Base-by-base conservation (phyloP, 2,888 invertebrate species). In the Ormyrus labotus region DNA sequence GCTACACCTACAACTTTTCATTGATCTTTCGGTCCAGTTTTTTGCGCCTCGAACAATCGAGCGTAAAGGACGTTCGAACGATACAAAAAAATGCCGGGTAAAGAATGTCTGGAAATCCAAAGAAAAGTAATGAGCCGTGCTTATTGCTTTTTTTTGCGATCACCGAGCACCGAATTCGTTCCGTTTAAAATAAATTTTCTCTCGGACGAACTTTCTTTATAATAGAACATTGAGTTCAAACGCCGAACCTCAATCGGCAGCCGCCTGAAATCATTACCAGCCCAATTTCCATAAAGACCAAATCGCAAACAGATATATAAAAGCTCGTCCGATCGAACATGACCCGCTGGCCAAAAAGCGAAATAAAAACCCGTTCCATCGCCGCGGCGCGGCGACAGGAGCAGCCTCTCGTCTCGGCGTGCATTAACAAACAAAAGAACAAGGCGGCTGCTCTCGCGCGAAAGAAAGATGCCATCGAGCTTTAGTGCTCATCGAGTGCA, bases 61-160 rank as follows among this genome's bases (percentile, higher is more conserved):
- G 72, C 78, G 61, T 48, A 72, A 72, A 60, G 55, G 68, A 78
- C 61, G 68, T 79, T 10, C 70, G 61, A 64, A 48, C 77, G 71
- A 78, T 78, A 71, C 58, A 78, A 78, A 77, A 34, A 34, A 34
- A 34, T 34, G 34, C 34, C 34, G 34, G 4, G 4, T 34, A 34
- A 34, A 34, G 34, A 34, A 34, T 34, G 34, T 4, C 34, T 34
- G 3, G 4, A 34, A 34, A 34, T 34, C 34, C 34, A 34, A 34
- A 1, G 34, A 34, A 34, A 77, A 71, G 65, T 78, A 78, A 78
- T 78, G 65, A 53, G 47, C 71, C 71, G 19, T 50, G 45, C 53
- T 78, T 71, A 51, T 57, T 51, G 63, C 11, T 69, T 57, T 68
- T 75, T 69, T n/a, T 61, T 69, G 19, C 9, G 50, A 48, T 7